phyloP scores from a whole-genome alignment of 2,888 invertebrate genomes.

The Caradrina kadenii region DNA sequence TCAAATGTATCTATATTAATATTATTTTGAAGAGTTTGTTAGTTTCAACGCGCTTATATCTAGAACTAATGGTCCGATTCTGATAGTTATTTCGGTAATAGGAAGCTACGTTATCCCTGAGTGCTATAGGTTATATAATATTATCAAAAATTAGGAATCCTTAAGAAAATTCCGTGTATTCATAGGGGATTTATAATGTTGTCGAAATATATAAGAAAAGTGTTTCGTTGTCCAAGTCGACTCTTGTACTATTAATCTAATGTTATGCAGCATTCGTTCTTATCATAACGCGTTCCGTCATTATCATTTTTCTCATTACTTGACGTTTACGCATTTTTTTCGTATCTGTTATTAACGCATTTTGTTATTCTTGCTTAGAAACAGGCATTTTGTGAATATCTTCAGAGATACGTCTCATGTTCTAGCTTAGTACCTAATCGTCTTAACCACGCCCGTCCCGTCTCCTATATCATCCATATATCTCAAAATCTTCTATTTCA shows the following conservation, averaged over 20 bases:
- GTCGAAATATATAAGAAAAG: not conserved
- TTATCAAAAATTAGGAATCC: too few species aligned
- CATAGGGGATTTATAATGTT: not conserved
- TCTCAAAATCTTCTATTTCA: constrained; percentile 33
- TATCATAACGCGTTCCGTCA: constrained; percentile 38
- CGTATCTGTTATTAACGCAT: not conserved
- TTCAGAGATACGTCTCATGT: not conserved
- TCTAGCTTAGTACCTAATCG: constrained; percentile 6
- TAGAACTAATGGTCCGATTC: too few species aligned
- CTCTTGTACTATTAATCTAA: not conserved
- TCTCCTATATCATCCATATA: constrained; percentile 24
- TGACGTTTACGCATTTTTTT: constrained; percentile 11
- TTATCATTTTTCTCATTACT: constrained; percentile 31
- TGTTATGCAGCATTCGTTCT: not conserved
- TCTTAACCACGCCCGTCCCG: constrained; percentile 35
- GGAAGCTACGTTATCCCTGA: too few species aligned
- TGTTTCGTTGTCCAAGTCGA: not conserved
- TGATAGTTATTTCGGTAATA: too few species aligned
- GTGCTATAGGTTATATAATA: too few species aligned
- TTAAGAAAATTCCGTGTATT: too few species aligned
- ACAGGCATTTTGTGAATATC: not conserved
- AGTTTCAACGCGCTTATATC: too few species aligned
- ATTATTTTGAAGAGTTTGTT: too few species aligned
- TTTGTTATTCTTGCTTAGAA: not conserved
- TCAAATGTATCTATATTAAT: too few species aligned